Conservation (phyloP, 2,888 invertebrate species). For the Chrysolina americana region DNA sequence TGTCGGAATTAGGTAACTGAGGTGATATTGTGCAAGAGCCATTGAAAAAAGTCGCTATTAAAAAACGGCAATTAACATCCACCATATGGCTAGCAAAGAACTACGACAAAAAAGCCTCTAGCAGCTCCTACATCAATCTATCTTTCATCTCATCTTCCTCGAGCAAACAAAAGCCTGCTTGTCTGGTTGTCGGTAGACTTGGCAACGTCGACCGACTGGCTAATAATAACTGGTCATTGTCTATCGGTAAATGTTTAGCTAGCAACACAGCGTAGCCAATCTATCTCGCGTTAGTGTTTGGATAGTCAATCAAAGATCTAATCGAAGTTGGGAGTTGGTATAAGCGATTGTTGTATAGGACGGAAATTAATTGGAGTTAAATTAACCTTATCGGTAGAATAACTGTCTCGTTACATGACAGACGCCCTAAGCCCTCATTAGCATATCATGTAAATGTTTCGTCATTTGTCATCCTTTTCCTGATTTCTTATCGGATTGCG, state of each 20-base stretch:
- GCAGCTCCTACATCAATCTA: not conserved
- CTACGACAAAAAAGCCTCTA: constrained; percentile 16
- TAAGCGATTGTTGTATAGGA: not conserved
- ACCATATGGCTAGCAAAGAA: constrained; percentile 29
- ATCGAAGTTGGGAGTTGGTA: constrained; percentile 3
- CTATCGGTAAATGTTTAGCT: constrained; percentile 16
- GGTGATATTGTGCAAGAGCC: constrained; percentile 27
- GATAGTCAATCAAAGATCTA: constrained; percentile 4
- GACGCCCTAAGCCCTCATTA: not conserved
- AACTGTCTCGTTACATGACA: not conserved
- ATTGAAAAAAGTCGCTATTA: constrained; percentile 31
- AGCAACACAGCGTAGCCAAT: not conserved
- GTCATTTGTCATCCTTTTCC: not conserved
- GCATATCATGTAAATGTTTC: not conserved
- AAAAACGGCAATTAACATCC: constrained; percentile 32
- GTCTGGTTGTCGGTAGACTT: constrained; percentile 24
- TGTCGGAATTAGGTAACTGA: constrained; percentile 33
- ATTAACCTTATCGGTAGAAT: not conserved
- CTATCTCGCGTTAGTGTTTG: constrained; percentile 5
- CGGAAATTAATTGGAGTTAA: not conserved
- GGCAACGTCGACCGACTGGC: constrained; percentile 25
- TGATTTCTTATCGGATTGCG: not conserved
- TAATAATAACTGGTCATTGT: constrained; percentile 27
- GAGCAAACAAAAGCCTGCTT: constrained; percentile 27
- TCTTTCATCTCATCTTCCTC: constrained; percentile 11